Evolutionary conservation across 2,797 vertebrate genomes (phyloP), one percentile per base, ranked within the genome.

Genomic region (Syndactyla subalaris): DNA sequence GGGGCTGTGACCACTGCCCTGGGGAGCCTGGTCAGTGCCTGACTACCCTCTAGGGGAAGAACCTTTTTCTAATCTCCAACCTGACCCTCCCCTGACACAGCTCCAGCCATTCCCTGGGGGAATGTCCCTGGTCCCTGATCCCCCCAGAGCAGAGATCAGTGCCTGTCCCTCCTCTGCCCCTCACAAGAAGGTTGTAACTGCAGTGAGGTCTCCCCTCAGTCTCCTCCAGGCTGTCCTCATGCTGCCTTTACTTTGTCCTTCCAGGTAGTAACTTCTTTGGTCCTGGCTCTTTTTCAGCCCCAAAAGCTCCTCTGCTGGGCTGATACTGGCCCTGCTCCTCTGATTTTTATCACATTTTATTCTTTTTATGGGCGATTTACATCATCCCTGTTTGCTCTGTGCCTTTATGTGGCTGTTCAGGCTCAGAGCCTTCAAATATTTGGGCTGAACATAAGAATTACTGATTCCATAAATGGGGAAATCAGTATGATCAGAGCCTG

Each of bases 321-420:
- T 39, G 24, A 45, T 18, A 21, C n/a, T 46, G 30, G 26, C 10
- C 24, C 9, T 10, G 22, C 49, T 78, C n/a, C 49, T 63, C 54
- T 46, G 21, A 0, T 45, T 82, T 63, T 63, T 16, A 12, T 30
- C 41, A 8, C 12, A n/a, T 77, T 89, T 85, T n/a, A 23, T 43
- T 57, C 54, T 0, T 0, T 27, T 7, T n/a, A 7, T 10, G 36
- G 6, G n/a, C 34, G 13, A 1, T 18, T 1, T 4, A 21, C 39
- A 49, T 32, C 66, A 14, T 29, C 4, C 3, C 5, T 0, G 0
- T 27, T 82, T 52, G 49, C 54, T 52, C 49, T 22, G 17, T 2
- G 1, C 14, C 27, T 30, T 48, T 67, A n/a, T 7, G 14, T 0
- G 1, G 29, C 65, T 0, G 0, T 38, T 48, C 1, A 5, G 20